Evolutionary conservation across 1,140 invertebrate genomes (phyloP).

Genomic region (Monomorium pharaonis): DNA sequence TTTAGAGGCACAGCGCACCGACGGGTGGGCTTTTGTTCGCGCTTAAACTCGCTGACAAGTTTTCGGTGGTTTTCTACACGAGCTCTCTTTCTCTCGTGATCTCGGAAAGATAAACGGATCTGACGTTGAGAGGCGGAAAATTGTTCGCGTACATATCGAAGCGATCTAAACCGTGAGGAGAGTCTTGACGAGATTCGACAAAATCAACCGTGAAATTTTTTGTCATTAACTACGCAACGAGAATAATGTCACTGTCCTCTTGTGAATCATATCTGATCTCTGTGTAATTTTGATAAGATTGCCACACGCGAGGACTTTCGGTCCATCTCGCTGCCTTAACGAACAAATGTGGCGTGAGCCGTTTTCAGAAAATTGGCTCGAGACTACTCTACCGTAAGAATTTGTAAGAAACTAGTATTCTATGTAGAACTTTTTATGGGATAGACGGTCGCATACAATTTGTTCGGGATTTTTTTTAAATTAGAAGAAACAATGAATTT

Average conservation of each 20-base stretch:
- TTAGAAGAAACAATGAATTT: slow-evolving; percentile 16
- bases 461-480: slow-evolving; percentile 1
- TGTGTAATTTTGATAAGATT: slow-evolving; percentile 48
- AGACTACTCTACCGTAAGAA: not conserved
- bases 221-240: slow-evolving; percentile 27
- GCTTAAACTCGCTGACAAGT: slow-evolving; percentile 69
- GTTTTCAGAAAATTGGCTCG: not conserved
- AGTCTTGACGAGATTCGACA: slow-evolving; percentile 12
- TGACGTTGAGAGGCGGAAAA: slow-evolving; percentile 79
- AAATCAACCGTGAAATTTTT: slow-evolving; percentile 47
- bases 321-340: not conserved
- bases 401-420: not conserved
- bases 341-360: slow-evolving; percentile 40
- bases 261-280: slow-evolving; percentile 32
- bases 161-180: slow-evolving; percentile 51
- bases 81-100: slow-evolving; percentile 27
- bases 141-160: slow-evolving; percentile 65
- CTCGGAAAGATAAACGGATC: slow-evolving; percentile 59
- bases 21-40: slow-evolving; percentile 66
- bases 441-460: not conserved
- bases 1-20: slow-evolving; percentile 61
- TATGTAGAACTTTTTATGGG: not conserved
- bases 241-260: slow-evolving; percentile 5
- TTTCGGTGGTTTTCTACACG: slow-evolving; percentile 62
- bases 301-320: not conserved